Base-by-base conservation (phyloP, 30 jellyfish, hydroid and myxozoan genomes). In the Nemopilema nomurai region DNA sequence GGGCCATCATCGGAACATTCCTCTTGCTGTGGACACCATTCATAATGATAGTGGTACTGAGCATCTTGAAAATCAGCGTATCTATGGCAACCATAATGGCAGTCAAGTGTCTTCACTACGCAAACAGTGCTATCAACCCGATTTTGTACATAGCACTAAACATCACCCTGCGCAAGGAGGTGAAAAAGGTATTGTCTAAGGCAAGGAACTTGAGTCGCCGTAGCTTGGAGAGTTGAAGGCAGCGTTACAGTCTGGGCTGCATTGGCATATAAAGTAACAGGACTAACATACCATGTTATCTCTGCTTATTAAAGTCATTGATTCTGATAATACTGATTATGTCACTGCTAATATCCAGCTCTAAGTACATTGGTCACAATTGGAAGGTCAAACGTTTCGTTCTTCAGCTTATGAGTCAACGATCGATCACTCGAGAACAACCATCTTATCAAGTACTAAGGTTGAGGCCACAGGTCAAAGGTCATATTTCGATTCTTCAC, bases 111-210 rank as follows among this genome's bases (percentile, higher is more conserved):
- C 72, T 91, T 27, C 98, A 91, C 84, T 91, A 91, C 51, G 57
- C 81, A 18, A 91, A 91, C 89, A 86, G 98, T 75, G 98, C 98
- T 1, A 80, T 87, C 20, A 91, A 91, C 67, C 98, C 98, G n/a
- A 79, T 91, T 17, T 62, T 91, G 63, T 91, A 91, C 62, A 97
- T 91, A 13, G 72, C 80, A 18, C 81, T 91, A 1, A 91, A 91
- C 62, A 74, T 49, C 75, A 90, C 80, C 20, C 86, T 79, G 67
- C 74, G 97, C 31, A 74, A 51, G n/a, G 89, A 49, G 0, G 86
- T 68, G 21, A 72, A 31, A 18, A 75, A 51, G 24, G 85, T 84
- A 25, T 0, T 79, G 29, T 41, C 57, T 3, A 41, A 41, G 57
- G 57, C 57, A 13, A 13, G 9, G 13, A 41, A 41, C 13, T 13